These are phyloP conservation scores for Raphicerus campestris DNA, from an alignment of 2,113 vertebrate genomes.

Conservation along the genomic window DNA sequence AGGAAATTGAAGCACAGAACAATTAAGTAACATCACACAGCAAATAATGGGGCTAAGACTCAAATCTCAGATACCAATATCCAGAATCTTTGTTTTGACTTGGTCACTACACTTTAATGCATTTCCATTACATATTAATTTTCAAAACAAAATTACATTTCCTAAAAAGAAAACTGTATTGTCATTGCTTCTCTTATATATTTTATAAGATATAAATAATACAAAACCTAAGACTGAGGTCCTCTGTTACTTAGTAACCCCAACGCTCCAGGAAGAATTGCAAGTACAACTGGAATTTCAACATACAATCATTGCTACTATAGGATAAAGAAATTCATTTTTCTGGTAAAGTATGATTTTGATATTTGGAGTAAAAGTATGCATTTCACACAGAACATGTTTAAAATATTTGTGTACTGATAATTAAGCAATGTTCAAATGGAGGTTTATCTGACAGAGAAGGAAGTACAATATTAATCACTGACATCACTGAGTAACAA, in stretches of 20 bases:
- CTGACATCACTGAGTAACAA: neutral
- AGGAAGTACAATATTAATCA: neutral
- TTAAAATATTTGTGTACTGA: neutral
- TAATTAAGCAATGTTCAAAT: neutral
- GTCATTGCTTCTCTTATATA: neutral
- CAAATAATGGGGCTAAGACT: neutral
- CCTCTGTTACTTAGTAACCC: neutral
- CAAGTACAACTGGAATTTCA: neutral
- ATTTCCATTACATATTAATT: neutral
- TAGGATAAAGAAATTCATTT: neutral
- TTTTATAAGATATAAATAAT: neutral
- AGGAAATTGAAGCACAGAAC: neutral
- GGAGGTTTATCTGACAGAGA: neutral
- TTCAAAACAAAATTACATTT: neutral
- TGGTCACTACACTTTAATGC: neutral
- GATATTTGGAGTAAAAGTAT: neutral
- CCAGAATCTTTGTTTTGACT: neutral
- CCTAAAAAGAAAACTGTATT: neutral
- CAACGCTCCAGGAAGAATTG: accelerated
- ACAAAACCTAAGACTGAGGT: neutral
- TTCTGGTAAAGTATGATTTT: neutral
- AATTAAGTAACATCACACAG: neutral
- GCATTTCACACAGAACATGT: neutral
- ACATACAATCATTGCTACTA: neutral
- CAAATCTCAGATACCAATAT: neutral